Conservation (phyloP, 2,888 invertebrate genomes). For the Cordilura impudica region DNA sequence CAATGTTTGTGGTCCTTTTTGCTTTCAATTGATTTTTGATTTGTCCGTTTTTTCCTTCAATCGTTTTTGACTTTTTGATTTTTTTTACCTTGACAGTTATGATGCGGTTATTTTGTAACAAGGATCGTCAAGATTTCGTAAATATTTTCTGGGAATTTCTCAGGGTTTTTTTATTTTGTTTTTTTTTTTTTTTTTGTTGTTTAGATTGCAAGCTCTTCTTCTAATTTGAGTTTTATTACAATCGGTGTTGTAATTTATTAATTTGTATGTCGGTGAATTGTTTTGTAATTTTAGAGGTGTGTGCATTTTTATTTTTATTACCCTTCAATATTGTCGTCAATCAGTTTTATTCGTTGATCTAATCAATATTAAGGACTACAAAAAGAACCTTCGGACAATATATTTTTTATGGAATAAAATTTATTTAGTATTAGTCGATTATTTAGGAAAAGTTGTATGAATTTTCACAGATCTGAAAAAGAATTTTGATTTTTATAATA, state of each 20-base stretch:
- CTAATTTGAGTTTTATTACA: conserved; percentile 53
- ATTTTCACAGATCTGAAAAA: no score
- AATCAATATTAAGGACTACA: not conserved
- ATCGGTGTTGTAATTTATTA: conserved; percentile 54
- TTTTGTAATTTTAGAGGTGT: conserved; percentile 30
- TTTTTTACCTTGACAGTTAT: conserved; percentile 57
- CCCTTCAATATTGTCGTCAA: conserved; percentile 28
- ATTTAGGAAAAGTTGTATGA: no score
- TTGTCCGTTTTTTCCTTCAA: no score
- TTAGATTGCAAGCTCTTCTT: not conserved
- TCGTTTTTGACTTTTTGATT: conserved; percentile 39
- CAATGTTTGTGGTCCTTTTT: conserved; percentile 54
- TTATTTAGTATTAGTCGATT: no score
- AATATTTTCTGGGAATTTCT: conserved; percentile 44
- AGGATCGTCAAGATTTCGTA: conserved; percentile 43
- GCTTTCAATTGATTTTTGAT: not conserved
- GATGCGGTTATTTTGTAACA: conserved; percentile 54
- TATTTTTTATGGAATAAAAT: no score
- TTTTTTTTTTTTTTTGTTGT: conserved; percentile 10
- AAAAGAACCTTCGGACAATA: no score
- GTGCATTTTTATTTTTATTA: conserved; percentile 38
- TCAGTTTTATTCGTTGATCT: conserved; percentile 39
- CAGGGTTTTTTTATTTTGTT: not conserved
- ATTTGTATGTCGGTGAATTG: conserved; percentile 44
- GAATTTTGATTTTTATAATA: no score